Evolutionary conservation across 2,888 invertebrate genomes (phyloP).

Genomic region (Tortrix viridana): DNA sequence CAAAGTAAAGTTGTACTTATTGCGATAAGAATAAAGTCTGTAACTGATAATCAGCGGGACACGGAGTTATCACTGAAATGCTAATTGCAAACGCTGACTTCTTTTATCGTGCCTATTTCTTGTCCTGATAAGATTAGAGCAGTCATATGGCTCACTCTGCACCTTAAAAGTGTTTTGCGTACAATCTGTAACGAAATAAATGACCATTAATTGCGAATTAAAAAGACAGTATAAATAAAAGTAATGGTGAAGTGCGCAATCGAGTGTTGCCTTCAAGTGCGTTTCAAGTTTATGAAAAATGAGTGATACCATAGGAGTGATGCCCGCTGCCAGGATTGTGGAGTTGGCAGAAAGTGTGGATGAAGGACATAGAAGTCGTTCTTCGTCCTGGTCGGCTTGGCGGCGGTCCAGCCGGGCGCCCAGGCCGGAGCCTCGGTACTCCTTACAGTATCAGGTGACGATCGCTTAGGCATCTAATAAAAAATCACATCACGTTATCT

Average conservation of each 20-base stretch:
- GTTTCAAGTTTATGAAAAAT: conserved; percentile 50
- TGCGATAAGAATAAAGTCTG: conserved; percentile 47
- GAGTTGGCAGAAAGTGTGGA: conserved; percentile 50
- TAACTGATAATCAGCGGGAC: conserved; percentile 52
- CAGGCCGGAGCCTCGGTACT: conserved; percentile 69
- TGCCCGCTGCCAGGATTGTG: conserved; percentile 65
- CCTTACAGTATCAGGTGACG: conserved; percentile 70
- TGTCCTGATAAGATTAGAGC: conserved; percentile 73
- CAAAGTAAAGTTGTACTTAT: conserved; percentile 43
- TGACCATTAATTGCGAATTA: conserved; percentile 39
- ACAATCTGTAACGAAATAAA: conserved; percentile 34
- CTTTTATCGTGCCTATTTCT: conserved; percentile 73
- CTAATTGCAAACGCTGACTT: conserved; percentile 73
- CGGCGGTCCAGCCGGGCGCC: conserved; percentile 58
- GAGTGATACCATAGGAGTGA: conserved; percentile 65
- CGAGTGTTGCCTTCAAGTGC: conserved; percentile 45
- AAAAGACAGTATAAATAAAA: conserved; percentile 52
- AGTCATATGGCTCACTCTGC: conserved; percentile 73
- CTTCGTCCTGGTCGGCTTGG: conserved; percentile 70
- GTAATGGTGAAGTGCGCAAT: conserved; percentile 66
- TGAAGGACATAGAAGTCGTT: conserved; percentile 63
- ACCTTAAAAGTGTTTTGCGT: conserved; percentile 51
- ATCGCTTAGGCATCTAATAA: background rate
- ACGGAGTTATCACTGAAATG: conserved; percentile 66
- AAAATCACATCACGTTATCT: conserved; percentile 8